These are phyloP conservation scores for Apis laboriosa DNA, from an alignment of 1,140 invertebrate species.

Conservation along the genomic window DNA sequence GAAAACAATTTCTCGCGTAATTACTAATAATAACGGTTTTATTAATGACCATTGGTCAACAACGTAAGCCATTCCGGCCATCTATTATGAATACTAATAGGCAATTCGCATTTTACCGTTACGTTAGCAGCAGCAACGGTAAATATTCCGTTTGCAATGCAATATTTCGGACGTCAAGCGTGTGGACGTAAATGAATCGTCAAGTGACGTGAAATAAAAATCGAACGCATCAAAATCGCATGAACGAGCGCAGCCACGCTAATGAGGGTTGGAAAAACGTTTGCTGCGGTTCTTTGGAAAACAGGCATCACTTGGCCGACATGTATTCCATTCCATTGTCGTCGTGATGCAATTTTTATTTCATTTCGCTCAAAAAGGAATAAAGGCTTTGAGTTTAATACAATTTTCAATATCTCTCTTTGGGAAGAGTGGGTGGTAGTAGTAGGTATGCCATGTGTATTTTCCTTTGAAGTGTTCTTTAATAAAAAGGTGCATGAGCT, in stretches of 20 bases:
- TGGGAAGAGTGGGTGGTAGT: no score
- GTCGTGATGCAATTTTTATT: background rate
- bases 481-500: background rate
- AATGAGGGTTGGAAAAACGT: constrained; percentile 47
- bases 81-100: constrained; percentile 11
- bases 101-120: constrained; percentile 17
- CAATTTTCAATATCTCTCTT: background rate
- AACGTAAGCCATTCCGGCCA: constrained; percentile 1
- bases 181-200: constrained; percentile 47
- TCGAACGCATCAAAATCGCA: constrained; percentile 40
- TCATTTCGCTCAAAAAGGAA: background rate
- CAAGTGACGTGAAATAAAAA: constrained; percentile 50
- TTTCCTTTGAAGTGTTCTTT: background rate
- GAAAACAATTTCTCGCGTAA: constrained; percentile 29
- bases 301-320: background rate
- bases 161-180: constrained; percentile 46
- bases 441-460: background rate
- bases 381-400: background rate
- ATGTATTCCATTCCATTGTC: no score
- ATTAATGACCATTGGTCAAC: background rate
- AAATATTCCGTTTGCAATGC: constrained; percentile 34
- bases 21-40: background rate
- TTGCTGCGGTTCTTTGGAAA: background rate
- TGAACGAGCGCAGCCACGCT: constrained; percentile 30
- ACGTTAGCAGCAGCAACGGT: background rate